Conservation (phyloP, 2,797 vertebrate species). For the Hemitrygon akajei region DNA sequence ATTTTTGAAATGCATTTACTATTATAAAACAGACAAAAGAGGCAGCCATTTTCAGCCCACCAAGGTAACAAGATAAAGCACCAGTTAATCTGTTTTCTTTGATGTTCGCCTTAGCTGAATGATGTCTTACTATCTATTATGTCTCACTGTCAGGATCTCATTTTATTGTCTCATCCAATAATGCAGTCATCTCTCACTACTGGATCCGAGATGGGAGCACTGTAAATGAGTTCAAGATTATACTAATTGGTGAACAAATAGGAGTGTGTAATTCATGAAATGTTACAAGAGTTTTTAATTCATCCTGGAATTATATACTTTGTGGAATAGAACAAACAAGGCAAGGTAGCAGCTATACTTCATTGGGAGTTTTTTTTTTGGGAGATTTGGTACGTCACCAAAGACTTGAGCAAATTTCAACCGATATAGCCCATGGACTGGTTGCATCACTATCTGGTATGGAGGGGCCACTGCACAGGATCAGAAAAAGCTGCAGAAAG, state of each 20-base stretch:
- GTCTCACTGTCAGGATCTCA: background rate
- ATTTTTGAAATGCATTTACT: background rate
- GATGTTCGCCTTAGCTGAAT: background rate
- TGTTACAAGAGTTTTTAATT: conserved; percentile 22
- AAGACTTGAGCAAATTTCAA: no score
- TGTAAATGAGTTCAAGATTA: background rate
- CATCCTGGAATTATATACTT: background rate
- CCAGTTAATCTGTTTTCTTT: background rate
- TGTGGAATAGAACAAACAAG: background rate
- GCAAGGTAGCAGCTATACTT: no score
- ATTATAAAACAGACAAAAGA: background rate
- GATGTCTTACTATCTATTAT: background rate
- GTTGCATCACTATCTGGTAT: no score
- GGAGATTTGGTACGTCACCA: no score
- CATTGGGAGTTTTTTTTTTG: no score
- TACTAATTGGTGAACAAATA: background rate
- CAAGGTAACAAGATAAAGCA: background rate
- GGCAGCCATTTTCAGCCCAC: background rate
- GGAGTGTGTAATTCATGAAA: background rate
- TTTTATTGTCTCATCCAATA: background rate
- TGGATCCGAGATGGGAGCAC: background rate
- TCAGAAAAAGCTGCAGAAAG: no score
- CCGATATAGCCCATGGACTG: no score
- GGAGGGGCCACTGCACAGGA: no score
- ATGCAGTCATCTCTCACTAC: background rate